phyloP scores from a whole-genome alignment of 1,140 invertebrate genomes.

The Bilobella aurantiaca region DNA sequence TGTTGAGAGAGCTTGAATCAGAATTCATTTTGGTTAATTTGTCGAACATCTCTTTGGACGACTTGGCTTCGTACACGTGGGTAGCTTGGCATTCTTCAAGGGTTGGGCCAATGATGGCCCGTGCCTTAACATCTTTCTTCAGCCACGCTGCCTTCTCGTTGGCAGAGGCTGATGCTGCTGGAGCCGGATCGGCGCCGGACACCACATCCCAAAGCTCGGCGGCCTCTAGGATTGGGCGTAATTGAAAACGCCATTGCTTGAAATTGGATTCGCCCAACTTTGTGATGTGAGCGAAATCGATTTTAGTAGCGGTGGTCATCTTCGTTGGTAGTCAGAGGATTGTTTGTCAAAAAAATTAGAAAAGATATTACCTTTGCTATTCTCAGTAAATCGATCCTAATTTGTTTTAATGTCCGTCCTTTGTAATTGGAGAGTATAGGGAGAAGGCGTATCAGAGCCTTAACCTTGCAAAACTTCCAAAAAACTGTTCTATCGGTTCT shows the following conservation, averaged over 20 bases:
- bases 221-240: neutral
- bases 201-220: neutral
- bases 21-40: constrained; percentile 10
- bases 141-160: neutral
- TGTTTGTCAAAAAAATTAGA: neutral
- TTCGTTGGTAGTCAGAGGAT: neutral
- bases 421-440: too few relatives aligned
- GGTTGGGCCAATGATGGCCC: constrained; percentile 7
- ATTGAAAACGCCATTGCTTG: neutral
- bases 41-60: constrained; percentile 15
- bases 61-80: constrained; percentile 7
- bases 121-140: constrained; percentile 8
- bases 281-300: neutral
- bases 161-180: neutral
- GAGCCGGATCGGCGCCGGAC: neutral
- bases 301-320: neutral
- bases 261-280: constrained; percentile 5
- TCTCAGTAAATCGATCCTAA: too few relatives aligned
- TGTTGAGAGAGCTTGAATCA: constrained; percentile 13
- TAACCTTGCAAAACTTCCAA: neutral
- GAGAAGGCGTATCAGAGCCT: too few relatives aligned
- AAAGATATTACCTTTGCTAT: neutral
- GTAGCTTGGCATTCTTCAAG: neutral
- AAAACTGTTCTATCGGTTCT: neutral
- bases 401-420: too few relatives aligned